Percentiles rank a stretch among this genome's conserved stretches.
phyloP scores from a whole-genome alignment of 2,888 invertebrate genomes.

The Anorthoa munda region DNA sequence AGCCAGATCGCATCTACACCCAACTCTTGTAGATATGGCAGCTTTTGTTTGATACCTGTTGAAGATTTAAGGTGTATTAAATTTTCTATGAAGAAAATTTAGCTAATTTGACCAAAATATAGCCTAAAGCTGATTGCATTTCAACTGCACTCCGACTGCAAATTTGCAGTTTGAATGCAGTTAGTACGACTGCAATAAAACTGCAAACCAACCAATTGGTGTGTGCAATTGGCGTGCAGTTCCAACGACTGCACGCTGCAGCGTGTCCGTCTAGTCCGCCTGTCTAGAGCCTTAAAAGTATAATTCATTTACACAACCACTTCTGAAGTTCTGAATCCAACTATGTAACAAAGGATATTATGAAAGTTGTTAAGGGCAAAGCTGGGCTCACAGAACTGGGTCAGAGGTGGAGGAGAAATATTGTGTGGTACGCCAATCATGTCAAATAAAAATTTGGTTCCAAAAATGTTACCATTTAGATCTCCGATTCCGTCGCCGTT shows the following conservation, averaged over 20 bases:
- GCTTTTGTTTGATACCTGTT: slow-evolving; percentile 79
- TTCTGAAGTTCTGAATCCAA: neutral
- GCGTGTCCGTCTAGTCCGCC: too few relatives aligned
- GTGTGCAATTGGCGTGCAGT: too few relatives aligned
- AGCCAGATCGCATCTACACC: slow-evolving; percentile 93
- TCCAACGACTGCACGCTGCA: too few relatives aligned
- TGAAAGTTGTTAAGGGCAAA: neutral
- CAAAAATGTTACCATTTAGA: slow-evolving; percentile 90
- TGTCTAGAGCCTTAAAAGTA: neutral
- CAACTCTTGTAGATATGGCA: slow-evolving; percentile 90
- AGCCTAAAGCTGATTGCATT: neutral
- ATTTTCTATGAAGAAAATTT: neutral
- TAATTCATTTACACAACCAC: neutral
- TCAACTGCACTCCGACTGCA: too few relatives aligned
- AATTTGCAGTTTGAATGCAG: too few relatives aligned
- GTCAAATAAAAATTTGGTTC: too few relatives aligned
- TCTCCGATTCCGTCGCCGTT: slow-evolving; percentile 95
- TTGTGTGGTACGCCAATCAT: neutral
- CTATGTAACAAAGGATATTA: neutral
- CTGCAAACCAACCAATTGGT: too few relatives aligned
- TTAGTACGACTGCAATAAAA: too few relatives aligned
- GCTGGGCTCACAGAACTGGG: neutral
- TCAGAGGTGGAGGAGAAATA: neutral
- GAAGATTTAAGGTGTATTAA: neutral
- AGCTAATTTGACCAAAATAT: neutral